Evolutionary conservation across 2,113 vertebrate genomes (phyloP), one percentile per base, ranked within the genome.

Genomic region (Pseudonaja textilis): DNA sequence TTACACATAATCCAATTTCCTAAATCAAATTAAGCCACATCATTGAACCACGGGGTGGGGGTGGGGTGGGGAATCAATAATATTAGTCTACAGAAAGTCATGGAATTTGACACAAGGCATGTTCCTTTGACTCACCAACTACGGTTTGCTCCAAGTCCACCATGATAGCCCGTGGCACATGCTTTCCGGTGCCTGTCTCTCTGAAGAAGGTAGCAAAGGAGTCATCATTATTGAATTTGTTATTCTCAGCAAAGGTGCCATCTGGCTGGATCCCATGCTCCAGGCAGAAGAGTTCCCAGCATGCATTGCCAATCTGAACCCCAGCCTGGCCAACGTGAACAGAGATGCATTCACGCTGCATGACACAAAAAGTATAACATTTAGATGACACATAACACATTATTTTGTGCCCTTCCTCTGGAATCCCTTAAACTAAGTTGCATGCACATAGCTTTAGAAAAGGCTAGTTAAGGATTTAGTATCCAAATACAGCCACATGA

Each of bases 231-330:
- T 55, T 96, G 92, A 92, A 16, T 34, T 92, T 95, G 94, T 85
- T 94, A 25, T 96, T 95, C 8, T 94, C 9, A 0, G 86, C 34
- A 26, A 96, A 96, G 57, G 96, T 97, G 47, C 98, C 98, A 12
- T 98, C 96, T 0, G 97, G 97, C 91, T 97, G 96, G 91, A 98
- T 97, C 57, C 97, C 96, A 0, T 98, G 97, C 39, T 98, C 97
- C 93, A 98, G 90, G 39, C 97, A 98, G 94, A 97, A 98, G 90
- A 98, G 97, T 74, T 98, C 97, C 97, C 97, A 98, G 94, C 97
- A 98, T 0, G 96, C 97, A 2, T 97, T 98, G 91, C 97, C 97
- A 1, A 97, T 97, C 95, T 98, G 98, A 88, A 98, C 97, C 85
- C 97, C 97, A 0, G 97, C 98, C 93, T 98, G 98, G 81, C 98